These are phyloP conservation scores for Neodiprion virginianus DNA, from an alignment of 1,140 invertebrate species.

Conservation along the genomic window DNA sequence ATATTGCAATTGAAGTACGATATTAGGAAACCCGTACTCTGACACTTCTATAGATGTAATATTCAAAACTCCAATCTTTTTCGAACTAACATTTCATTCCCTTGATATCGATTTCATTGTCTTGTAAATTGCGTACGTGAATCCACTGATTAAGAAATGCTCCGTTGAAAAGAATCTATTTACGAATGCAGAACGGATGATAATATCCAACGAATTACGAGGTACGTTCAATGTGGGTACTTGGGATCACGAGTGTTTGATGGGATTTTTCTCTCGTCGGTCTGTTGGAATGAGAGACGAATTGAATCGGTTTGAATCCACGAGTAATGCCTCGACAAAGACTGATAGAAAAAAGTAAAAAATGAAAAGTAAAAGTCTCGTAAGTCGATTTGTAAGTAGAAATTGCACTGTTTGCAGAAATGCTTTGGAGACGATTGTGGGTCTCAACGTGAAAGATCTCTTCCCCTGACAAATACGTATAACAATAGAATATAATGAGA, in stretches of 20 bases:
- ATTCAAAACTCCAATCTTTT: too few relatives aligned
- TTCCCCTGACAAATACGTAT: neutral
- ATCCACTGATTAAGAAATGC: too few relatives aligned
- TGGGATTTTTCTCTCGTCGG: neutral
- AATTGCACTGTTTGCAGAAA: slow-evolving; percentile 38
- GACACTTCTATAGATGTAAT: too few relatives aligned
- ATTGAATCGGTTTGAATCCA: neutral
- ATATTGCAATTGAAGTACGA: too few relatives aligned
- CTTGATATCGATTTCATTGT: too few relatives aligned
- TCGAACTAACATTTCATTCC: too few relatives aligned
- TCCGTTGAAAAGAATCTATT: too few relatives aligned
- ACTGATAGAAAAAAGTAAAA: neutral
- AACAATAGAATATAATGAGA: neutral
- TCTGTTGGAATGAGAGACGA: neutral
- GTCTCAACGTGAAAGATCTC: neutral
- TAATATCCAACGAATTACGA: neutral
- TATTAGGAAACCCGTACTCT: too few relatives aligned
- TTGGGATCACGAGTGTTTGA: neutral
- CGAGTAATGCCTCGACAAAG: neutral
- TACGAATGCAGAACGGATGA: too few relatives aligned
- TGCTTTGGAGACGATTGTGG: neutral
- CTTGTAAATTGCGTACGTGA: too few relatives aligned
- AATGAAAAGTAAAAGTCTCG: neutral
- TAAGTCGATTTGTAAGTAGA: slow-evolving; percentile 34
- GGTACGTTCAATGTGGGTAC: neutral